These are phyloP conservation scores for Lates japonicus DNA, from an alignment of 2,797 vertebrate species.

Conservation along the genomic window DNA sequence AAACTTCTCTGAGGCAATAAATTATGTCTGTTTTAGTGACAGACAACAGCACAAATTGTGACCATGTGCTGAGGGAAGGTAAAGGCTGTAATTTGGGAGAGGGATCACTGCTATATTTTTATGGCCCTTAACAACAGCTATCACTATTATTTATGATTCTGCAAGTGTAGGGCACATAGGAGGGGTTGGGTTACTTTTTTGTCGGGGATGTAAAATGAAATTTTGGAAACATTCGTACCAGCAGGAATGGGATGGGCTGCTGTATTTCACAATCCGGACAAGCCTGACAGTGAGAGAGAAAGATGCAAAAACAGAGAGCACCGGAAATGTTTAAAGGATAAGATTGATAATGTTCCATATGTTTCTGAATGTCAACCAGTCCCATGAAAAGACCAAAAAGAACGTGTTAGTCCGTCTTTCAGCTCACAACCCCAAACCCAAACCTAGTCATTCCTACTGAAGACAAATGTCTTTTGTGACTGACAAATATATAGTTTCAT, in stretches of 20 bases:
- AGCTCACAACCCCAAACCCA: background rate
- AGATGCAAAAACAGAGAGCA: background rate
- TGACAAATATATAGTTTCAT: background rate
- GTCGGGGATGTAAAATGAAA: slow-evolving; percentile 39
- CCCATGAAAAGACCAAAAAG: background rate
- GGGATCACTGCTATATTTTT: slow-evolving; percentile 52
- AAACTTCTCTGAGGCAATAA: slow-evolving; percentile 27
- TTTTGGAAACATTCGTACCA: slow-evolving; percentile 24
- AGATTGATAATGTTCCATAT: background rate
- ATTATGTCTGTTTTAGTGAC: slow-evolving; percentile 43
- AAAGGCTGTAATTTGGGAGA: slow-evolving; percentile 66
- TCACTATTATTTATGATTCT: slow-evolving; percentile 66
- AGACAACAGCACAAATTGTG: slow-evolving; percentile 54
- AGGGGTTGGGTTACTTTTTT: slow-evolving; percentile 45
- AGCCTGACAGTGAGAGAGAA: background rate
- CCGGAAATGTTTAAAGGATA: background rate
- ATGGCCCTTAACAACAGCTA: slow-evolving; percentile 47
- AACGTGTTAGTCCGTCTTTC: background rate
- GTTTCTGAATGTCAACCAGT: background rate
- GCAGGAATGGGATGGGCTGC: slow-evolving; percentile 17
- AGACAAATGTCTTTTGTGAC: background rate
- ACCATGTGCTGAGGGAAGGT: slow-evolving; percentile 43
- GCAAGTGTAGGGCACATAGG: slow-evolving; percentile 27
- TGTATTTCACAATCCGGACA: slow-evolving; percentile 33
- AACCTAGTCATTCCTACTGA: background rate